Evolutionary conservation across 2,888 invertebrate genomes (phyloP), one percentile per base, ranked within the genome.

Genomic region (Hofmannophila pseudospretella): DNA sequence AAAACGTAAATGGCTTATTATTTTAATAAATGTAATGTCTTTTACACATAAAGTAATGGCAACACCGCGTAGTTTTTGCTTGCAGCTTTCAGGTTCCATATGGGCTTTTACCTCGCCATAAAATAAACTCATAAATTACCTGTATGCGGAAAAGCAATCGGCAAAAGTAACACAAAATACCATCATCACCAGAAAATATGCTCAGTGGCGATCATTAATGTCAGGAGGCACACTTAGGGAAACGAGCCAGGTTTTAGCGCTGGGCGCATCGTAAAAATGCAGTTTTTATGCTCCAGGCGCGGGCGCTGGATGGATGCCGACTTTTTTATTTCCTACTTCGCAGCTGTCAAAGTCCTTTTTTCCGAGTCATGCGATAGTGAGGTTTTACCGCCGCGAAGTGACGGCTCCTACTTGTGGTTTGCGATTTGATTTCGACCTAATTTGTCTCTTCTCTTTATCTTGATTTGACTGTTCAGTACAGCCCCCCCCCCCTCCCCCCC

Each of bases 281-380:
- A 70, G 62, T 68, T 76, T 78, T 78, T 74, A 75, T 67, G 60
- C 51, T 44, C 51, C 54, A 54, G 52, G 23, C 39, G 20, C 56
- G 44, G 36, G 55, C 44, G 36, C 39, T 48, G 57, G 66, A 54
- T 54, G 57, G 63, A 57, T 56, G 55, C 56, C 49, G 47, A 45
- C 56, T 67, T 71, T 74, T 74, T 69, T 75, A 41, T 41, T 37
- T 64, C 60, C 57, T 47, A 59, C 65, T 67, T 63, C 67, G 51
- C 60, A 58, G 58, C 57, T 60, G 62, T 63, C 66, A 66, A 62
- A 62, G 55, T 62, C 53, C 51, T 62, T 61, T 60, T 68, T 68
- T 58, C 56, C 50, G 46, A 58, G 56, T 52, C 64, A 57, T 56
- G 60, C 58, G 61, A 62, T 59, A 64, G 64, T 62, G 59, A 65